phyloP scores from a whole-genome alignment of 2,888 invertebrate species.

The Busseola fusca region DNA sequence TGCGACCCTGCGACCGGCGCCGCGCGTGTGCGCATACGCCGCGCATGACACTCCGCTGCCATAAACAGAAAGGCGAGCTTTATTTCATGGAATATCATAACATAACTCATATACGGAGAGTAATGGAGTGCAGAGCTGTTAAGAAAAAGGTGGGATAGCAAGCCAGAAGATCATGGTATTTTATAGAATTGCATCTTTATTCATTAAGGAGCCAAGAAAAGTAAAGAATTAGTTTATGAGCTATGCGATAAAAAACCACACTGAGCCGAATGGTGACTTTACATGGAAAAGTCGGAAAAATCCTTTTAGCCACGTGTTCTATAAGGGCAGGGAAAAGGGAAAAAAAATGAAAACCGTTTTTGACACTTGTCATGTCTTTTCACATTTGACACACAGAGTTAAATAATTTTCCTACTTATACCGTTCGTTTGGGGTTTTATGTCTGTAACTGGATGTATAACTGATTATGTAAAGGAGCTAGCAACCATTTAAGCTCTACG shows the following conservation, averaged over 20 bases:
- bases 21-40: slow-evolving; percentile 51
- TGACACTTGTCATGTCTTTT: neutral
- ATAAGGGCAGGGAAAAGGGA: no score
- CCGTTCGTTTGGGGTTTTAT: neutral
- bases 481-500: slow-evolving; percentile 33
- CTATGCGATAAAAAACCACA: neutral
- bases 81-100: slow-evolving; percentile 39
- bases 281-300: neutral
- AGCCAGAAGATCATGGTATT: slow-evolving; percentile 12
- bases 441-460: no score
- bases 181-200: slow-evolving; percentile 29
- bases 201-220: slow-evolving; percentile 21
- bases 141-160: slow-evolving; percentile 20
- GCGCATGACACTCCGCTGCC: slow-evolving; percentile 48
- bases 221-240: neutral
- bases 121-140: slow-evolving; percentile 24
- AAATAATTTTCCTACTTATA: neutral
- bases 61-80: slow-evolving; percentile 28
- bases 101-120: slow-evolving; percentile 39
- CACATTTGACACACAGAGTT: neutral
- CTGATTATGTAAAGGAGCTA: slow-evolving; percentile 31
- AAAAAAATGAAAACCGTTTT: neutral
- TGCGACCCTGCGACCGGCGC: slow-evolving; percentile 58
- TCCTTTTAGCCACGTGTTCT: neutral
- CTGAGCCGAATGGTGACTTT: no score